phyloP scores from a whole-genome alignment of 92 coral and sea anemone genomes.

The Porites evermanni region DNA sequence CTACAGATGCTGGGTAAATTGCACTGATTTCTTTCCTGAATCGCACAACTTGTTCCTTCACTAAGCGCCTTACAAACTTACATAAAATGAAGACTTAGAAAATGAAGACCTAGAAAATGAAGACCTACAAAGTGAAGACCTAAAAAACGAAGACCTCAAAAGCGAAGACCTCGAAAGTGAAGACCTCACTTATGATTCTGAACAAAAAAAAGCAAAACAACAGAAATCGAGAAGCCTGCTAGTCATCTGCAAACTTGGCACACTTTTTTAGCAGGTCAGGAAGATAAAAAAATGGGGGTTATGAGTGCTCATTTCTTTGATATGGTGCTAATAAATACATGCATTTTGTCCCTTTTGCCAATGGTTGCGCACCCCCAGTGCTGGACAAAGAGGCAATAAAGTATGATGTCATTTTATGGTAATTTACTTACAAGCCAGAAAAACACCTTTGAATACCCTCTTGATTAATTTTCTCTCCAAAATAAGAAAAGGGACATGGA shows the following conservation, averaged over 20 bases:
- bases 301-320: neutral
- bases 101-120: neutral
- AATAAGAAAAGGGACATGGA: neutral
- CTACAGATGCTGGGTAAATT: neutral
- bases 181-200: no score
- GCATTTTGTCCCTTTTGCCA: neutral
- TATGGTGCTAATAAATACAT: neutral
- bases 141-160: no score
- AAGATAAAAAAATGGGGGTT: neutral
- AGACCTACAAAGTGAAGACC: neutral
- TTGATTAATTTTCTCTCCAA: constrained; percentile 1
- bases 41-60: neutral
- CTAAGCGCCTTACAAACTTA: neutral
- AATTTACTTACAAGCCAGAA: neutral
- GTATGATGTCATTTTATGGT: neutral
- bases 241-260: no score
- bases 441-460: constrained; percentile 8
- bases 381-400: constrained; percentile 1
- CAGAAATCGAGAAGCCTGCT: no score
- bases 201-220: no score
- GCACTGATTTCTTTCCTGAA: neutral
- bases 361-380: neutral
- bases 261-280: neutral
- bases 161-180: no score
- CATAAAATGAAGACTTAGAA: neutral